Percentiles rank a stretch among this genome's conserved stretches.
Conservation (phyloP, 2,797 vertebrate species). For the Salarias fasciatus region DNA sequence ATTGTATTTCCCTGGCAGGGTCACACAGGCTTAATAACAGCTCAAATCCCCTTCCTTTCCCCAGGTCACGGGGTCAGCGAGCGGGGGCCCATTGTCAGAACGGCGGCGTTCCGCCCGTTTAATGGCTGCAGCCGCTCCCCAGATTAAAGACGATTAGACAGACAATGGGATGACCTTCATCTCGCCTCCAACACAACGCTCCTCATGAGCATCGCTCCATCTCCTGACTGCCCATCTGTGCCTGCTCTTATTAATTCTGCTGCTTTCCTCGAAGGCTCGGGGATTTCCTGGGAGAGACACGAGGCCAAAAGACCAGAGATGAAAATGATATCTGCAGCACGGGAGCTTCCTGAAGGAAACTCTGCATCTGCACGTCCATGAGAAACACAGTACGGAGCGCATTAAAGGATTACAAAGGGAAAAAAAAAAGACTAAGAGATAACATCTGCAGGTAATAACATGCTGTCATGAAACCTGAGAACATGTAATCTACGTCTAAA, state of each 20-base stretch:
- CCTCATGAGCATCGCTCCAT: constrained; percentile 36
- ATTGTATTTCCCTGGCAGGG: too few species aligned
- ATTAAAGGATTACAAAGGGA: too few species aligned
- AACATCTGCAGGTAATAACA: too few species aligned
- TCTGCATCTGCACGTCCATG: too few species aligned
- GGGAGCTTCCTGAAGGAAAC: not conserved
- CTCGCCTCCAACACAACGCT: constrained; percentile 38
- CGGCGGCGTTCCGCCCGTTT: constrained; percentile 37
- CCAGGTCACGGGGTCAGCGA: constrained; percentile 32
- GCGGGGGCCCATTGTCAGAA: constrained; percentile 28
- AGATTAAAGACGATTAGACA: constrained; percentile 70
- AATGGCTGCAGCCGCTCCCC: constrained; percentile 47
- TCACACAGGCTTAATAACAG: not conserved
- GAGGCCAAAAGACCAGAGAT: constrained; percentile 35
- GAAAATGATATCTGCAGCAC: constrained; percentile 4
- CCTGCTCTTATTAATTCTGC: constrained; percentile 39
- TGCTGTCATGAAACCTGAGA: too few species aligned
- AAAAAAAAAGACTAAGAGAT: too few species aligned
- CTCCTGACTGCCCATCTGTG: constrained; percentile 54
- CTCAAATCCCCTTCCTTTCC: constrained; percentile 45
- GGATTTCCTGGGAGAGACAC: constrained; percentile 42
- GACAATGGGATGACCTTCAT: constrained; percentile 63
- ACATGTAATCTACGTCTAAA: too few species aligned
- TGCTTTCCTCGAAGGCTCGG: constrained; percentile 39
- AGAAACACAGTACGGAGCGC: too few species aligned